Conservation (phyloP, 2,888 invertebrate species). For the Hesperia comma region DNA sequence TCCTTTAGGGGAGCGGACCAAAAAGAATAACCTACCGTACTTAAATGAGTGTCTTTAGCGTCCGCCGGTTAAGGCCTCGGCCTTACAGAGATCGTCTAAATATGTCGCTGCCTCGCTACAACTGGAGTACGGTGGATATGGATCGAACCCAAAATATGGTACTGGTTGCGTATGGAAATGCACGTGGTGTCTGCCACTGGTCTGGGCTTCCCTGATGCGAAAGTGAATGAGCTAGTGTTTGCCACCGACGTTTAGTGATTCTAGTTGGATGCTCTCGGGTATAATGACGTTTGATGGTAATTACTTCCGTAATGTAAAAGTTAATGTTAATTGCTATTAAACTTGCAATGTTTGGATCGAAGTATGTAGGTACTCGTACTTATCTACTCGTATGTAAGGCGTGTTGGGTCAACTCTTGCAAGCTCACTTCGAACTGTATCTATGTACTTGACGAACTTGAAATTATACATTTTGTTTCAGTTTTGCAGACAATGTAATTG, state of each 20-base stretch:
- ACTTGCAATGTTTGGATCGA: too few relatives aligned
- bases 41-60: slow-evolving; percentile 68
- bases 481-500: too few relatives aligned
- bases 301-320: too few relatives aligned
- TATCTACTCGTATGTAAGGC: too few relatives aligned
- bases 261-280: too few relatives aligned
- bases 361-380: too few relatives aligned
- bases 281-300: too few relatives aligned
- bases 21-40: slow-evolving; percentile 63
- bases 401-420: too few relatives aligned
- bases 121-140: slow-evolving; percentile 69
- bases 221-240: slow-evolving; percentile 40
- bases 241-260: not conserved
- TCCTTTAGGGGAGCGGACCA: slow-evolving; percentile 54
- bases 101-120: slow-evolving; percentile 59
- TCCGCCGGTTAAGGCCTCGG: slow-evolving; percentile 60
- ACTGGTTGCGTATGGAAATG: slow-evolving; percentile 64
- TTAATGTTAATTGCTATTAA: too few relatives aligned
- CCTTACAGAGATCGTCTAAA: slow-evolving; percentile 68
- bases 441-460: too few relatives aligned
- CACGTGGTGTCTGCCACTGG: slow-evolving; percentile 66
- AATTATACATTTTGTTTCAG: too few relatives aligned
- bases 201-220: slow-evolving; percentile 52
- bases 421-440: too few relatives aligned
- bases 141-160: slow-evolving; percentile 78